Evolutionary conservation across 2,113 vertebrate species (phyloP), one percentile per base, ranked within the genome.

Genomic region (Albula goreensis): DNA sequence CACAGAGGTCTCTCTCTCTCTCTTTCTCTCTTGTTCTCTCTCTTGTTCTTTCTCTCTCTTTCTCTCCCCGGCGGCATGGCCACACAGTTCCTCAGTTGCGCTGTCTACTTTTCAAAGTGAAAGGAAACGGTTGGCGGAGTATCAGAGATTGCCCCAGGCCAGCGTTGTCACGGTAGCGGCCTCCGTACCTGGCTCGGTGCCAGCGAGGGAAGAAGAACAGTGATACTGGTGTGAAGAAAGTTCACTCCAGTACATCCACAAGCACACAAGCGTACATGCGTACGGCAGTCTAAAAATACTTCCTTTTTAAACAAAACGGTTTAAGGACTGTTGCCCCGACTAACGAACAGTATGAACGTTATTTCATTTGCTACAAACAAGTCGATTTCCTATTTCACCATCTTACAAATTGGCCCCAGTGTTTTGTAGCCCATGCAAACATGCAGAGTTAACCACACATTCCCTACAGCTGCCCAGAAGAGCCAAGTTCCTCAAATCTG

Each of bases 21-120:
- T 53, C 83, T 88, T 57, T 83, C 81, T n/a, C 81, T 83, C 66
- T 57, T 66, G 80, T 80, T 53, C 83, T 41, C 31, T 41, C 31
- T 41, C 31, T 41, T 41, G 31, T 41, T 41, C 31, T 41, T 41
- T 88, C 77, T 83, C 81, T n/a, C 81, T 83, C 66, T 57, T 66
- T 80, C 84, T 53, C 83, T 41, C 81, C 85, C 70, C 82, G 57
- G 15, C 79, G 60, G 56, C 83, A 78, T 31, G 9, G 57, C 63
- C 77, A 80, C 53, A 50, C 53, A 9, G 53, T 1, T 74, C 25
- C 70, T 74, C 70, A 10, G n/a, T 31, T 85, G 89, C 85, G 88
- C 89, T 89, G 90, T 78, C 86, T 88, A 87, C 80, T 86, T 90
- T 85, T 80, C 78, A 82, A 85, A 89, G 81, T 86, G 82, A 66